These are phyloP conservation scores for Typhlichthys eigenmanni DNA, from an alignment of 2,797 vertebrate species.

Conservation along the genomic window DNA sequence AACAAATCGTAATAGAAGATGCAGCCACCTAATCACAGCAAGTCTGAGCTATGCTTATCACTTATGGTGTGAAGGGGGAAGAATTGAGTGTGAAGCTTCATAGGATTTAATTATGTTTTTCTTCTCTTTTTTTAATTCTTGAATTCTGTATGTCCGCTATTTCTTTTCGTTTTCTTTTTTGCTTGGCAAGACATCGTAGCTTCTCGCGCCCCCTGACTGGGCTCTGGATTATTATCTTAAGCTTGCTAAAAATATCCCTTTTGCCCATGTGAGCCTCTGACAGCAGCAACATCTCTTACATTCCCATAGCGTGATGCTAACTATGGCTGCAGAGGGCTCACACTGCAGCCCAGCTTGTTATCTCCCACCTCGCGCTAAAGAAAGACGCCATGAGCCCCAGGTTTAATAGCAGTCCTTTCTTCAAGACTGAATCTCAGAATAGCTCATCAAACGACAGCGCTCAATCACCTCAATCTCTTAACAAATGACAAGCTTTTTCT, in stretches of 20 bases:
- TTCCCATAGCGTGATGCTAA: conserved; percentile 74
- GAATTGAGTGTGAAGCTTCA: too few species aligned
- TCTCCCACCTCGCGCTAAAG: conserved; percentile 21
- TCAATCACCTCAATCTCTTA: too few species aligned
- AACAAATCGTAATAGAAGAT: background rate
- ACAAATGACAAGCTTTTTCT: conserved; percentile 8
- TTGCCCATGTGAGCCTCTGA: conserved; percentile 76
- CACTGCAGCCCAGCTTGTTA: conserved; percentile 61
- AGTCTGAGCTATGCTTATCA: conserved; percentile 48
- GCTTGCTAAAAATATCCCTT: conserved; percentile 79
- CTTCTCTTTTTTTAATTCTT: background rate
- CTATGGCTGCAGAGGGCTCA: conserved; percentile 59
- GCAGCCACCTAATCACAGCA: background rate
- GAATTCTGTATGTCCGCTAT: conserved; percentile 50
- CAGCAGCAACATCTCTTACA: conserved; percentile 73
- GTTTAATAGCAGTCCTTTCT: conserved; percentile 16
- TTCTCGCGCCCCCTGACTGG: conserved; percentile 47
- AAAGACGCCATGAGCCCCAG: conserved; percentile 29
- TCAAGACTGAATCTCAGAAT: conserved; percentile 37
- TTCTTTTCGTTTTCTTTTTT: conserved; percentile 64
- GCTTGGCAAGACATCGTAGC: conserved; percentile 63
- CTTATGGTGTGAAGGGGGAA: conserved; percentile 18
- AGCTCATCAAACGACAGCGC: conserved; percentile 53
- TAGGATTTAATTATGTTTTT: background rate
- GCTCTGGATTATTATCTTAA: conserved; percentile 80